Percentiles rank a stretch among this genome's conserved stretches.
Conservation (phyloP, 2,888 invertebrate genomes). For the Hydropsyche betteni region DNA sequence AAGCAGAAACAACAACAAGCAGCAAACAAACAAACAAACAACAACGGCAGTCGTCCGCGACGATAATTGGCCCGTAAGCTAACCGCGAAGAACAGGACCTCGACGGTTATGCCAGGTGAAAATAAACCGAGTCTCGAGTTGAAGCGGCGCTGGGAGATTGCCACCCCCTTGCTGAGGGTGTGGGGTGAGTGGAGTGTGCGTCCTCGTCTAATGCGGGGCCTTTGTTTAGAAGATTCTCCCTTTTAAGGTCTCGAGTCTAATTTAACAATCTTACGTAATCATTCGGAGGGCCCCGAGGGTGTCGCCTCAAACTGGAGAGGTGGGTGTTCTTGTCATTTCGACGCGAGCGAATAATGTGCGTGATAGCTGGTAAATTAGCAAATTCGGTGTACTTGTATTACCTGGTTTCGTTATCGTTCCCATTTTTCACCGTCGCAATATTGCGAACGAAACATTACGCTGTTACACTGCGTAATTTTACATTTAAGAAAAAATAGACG, state of each 20-base stretch:
- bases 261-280: conserved; percentile 48
- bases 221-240: conserved; percentile 47
- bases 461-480: too few species aligned
- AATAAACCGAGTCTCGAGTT: conserved; percentile 4
- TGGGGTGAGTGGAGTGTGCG: too few species aligned
- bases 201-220: conserved; percentile 38
- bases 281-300: conserved; percentile 41
- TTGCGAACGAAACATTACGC: too few species aligned
- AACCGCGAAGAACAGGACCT: conserved; percentile 7
- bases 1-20: conserved; percentile 27
- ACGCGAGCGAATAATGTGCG: conserved; percentile 39
- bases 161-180: too few species aligned
- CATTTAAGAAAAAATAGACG: too few species aligned
- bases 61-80: conserved; percentile 30
- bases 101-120: conserved; percentile 29
- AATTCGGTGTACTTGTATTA: background rate
- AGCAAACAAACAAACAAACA: conserved; percentile 12
- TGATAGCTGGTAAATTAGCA: conserved; percentile 45
- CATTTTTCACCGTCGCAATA: too few species aligned
- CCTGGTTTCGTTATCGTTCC: too few species aligned
- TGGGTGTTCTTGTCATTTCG: conserved; percentile 36
- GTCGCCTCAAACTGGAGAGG: conserved; percentile 20
- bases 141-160: too few species aligned
- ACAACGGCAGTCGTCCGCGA: conserved; percentile 2
- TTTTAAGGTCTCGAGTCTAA: conserved; percentile 44